Percentiles rank a stretch among this genome's conserved stretches.
These are phyloP conservation scores for Camponotus vicinus DNA, from an alignment of 1,140 invertebrate genomes.

Conservation along the genomic window DNA sequence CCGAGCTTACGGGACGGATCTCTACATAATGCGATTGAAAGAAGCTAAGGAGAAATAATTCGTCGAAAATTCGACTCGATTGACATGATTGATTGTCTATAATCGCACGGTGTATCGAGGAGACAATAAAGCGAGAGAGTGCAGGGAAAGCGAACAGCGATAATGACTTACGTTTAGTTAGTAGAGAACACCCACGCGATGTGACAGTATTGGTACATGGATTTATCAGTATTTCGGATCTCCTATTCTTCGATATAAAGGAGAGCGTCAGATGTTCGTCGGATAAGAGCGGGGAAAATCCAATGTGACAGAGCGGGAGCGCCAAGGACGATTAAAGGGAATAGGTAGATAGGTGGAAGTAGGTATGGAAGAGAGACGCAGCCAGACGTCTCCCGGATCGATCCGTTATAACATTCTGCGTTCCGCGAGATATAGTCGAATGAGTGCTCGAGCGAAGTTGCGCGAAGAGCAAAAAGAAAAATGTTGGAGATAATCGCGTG, in stretches of 20 bases:
- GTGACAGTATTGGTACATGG: slow-evolving; percentile 51
- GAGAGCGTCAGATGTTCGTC: slow-evolving; percentile 29
- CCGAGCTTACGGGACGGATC: not conserved
- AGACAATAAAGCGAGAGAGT: slow-evolving; percentile 38
- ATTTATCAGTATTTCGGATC: slow-evolving; percentile 58
- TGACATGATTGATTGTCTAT: slow-evolving; percentile 28
- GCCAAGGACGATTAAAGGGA: slow-evolving; percentile 46
- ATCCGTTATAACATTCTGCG: slow-evolving; percentile 37
- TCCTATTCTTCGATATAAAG: slow-evolving; percentile 52
- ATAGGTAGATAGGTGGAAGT: not conserved
- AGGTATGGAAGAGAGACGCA: not conserved
- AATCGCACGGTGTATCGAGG: not conserved
- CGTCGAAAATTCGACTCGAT: slow-evolving; percentile 1
- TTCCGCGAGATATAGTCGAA: slow-evolving; percentile 28
- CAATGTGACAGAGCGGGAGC: slow-evolving; percentile 21
- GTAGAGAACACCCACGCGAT: not conserved
- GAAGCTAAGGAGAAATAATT: not conserved
- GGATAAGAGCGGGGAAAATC: slow-evolving; percentile 41
- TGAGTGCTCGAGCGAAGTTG: slow-evolving; percentile 9
- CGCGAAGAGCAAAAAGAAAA: slow-evolving; percentile 16
- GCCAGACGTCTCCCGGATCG: slow-evolving; percentile 28
- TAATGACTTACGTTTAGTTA: slow-evolving; percentile 42
- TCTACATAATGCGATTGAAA: not conserved
- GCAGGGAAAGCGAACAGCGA: not conserved
- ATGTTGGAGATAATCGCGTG: slow-evolving; percentile 11